Evolutionary conservation across 1,140 invertebrate genomes (phyloP).

Genomic region (Halyomorpha halys): DNA sequence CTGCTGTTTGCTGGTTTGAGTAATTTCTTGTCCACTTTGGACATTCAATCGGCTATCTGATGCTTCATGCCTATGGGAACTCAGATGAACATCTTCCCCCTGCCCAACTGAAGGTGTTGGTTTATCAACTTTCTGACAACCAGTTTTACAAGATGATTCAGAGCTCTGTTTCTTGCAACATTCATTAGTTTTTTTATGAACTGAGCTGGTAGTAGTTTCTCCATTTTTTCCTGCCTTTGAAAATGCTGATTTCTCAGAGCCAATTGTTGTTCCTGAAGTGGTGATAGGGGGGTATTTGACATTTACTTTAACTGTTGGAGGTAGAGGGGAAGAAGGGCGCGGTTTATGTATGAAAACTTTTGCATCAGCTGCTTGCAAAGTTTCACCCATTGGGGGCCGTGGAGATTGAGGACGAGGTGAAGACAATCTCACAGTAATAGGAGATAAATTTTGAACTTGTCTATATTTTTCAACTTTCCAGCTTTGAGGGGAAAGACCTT

Average conservation of each 20-base stretch:
- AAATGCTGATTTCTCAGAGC: conserved; percentile 10
- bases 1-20: too few relatives aligned
- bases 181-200: neutral
- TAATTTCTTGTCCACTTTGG: too few relatives aligned
- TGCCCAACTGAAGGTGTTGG: too few relatives aligned
- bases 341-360: conserved; percentile 4
- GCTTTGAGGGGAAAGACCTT: conserved; percentile 6
- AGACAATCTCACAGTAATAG: conserved; percentile 24
- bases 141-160: too few relatives aligned
- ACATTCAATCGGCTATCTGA: too few relatives aligned
- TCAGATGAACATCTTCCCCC: too few relatives aligned
- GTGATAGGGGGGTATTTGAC: neutral
- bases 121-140: too few relatives aligned
- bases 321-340: conserved; percentile 4
- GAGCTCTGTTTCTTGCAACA: neutral
- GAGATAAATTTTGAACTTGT: conserved; percentile 25
- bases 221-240: conserved; percentile 1
- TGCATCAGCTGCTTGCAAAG: conserved; percentile 10
- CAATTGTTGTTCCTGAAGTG: conserved; percentile 1
- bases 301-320: conserved; percentile 4
- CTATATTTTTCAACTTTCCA: conserved; percentile 21
- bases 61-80: too few relatives aligned
- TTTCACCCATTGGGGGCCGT: conserved; percentile 26
- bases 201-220: neutral
- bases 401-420: conserved; percentile 26